Evolutionary conservation across 2,797 vertebrate genomes (phyloP), one percentile per base, ranked within the genome.

Genomic region (Limnodromus scolopaceus): DNA sequence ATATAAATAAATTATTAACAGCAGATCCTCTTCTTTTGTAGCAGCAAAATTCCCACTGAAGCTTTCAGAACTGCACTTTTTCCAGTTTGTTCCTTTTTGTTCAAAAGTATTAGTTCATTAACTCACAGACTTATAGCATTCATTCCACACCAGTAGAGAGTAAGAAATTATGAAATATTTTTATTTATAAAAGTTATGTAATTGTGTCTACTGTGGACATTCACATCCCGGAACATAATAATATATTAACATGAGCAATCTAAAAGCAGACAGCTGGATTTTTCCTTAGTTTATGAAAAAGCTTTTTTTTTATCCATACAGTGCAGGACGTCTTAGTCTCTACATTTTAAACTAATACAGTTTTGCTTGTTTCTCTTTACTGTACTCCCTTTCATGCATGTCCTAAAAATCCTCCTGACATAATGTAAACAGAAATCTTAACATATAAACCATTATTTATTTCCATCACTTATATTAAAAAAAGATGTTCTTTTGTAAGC

Each of bases 401-500:
- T 64, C 20, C 25, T 84, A 57, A 91, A 83, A 94, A 61, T 39
- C 16, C 46, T 88, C 16, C n/a, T 11, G 15, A 38, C 12, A 53
- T 16, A 39, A 13, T 23, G 24, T 54, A 88, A 96, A 70, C 41
- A 78, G n/a, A 92, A 90, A 57, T 85, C 78, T 41, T 90, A 55
- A 66, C 78, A 89, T 74, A 49, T 66, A 71, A 84, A 38, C 34
- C 41, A 82, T 83, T 95, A 69, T 80, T 95, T 92, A 57, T 46
- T 95, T 76, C 48, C 30, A 86, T 24, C 28, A 65, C 10, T 92
- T 92, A 58, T 6, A 16, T 72, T 81, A 94, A 96, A 92, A 30
- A 74, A 96, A 96, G 45, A 45, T 70, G 16, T 69, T 77, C 11
- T 86, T 92, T 95, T 79, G 57, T 70, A 87, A 91, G 45, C 28